Percentiles rank a stretch among this genome's conserved stretches.
Evolutionary conservation across 1,140 invertebrate genomes (phyloP).

Genomic region (Sminthurides bifidus): DNA sequence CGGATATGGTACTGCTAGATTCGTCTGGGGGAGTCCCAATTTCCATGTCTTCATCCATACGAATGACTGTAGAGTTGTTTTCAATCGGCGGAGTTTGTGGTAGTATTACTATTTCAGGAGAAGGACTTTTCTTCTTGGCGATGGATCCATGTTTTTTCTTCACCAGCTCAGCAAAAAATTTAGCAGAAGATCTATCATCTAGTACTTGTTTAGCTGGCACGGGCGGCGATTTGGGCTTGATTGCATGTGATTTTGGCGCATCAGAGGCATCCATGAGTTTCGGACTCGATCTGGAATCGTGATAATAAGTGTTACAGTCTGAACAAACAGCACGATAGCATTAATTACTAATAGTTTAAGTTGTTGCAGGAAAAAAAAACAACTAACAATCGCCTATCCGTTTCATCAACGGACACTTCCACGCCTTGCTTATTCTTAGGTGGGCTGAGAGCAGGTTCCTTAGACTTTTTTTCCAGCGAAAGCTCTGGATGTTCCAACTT

Average conservation of each 20-base stretch:
- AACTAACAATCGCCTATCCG: too few species aligned
- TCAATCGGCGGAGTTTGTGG: too few species aligned
- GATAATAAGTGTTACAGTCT: background rate
- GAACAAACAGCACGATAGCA: background rate
- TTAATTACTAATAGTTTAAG: too few species aligned
- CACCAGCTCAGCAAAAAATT: conserved; percentile 73
- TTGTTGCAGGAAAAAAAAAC: too few species aligned
- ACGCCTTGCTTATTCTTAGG: too few species aligned
- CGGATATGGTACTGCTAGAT: too few species aligned
- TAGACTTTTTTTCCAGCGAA: too few species aligned
- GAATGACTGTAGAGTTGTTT: too few species aligned
- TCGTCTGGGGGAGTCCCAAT: background rate
- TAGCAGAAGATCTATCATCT: conserved; percentile 67
- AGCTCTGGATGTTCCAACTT: too few species aligned
- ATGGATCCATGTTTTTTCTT: conserved; percentile 48
- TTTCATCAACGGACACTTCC: too few species aligned
- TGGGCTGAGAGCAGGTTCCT: too few species aligned
- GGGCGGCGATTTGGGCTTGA: background rate
- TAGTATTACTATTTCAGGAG: conserved; percentile 10
- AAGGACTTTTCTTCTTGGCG: conserved; percentile 10
- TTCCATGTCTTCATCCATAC: conserved; percentile 1
- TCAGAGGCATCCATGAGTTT: background rate
- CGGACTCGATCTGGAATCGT: background rate
- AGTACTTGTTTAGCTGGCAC: background rate
- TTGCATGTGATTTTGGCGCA: background rate